Evolutionary conservation across 2,797 vertebrate species (phyloP).

Genomic region (Xiphophorus birchmanni): DNA sequence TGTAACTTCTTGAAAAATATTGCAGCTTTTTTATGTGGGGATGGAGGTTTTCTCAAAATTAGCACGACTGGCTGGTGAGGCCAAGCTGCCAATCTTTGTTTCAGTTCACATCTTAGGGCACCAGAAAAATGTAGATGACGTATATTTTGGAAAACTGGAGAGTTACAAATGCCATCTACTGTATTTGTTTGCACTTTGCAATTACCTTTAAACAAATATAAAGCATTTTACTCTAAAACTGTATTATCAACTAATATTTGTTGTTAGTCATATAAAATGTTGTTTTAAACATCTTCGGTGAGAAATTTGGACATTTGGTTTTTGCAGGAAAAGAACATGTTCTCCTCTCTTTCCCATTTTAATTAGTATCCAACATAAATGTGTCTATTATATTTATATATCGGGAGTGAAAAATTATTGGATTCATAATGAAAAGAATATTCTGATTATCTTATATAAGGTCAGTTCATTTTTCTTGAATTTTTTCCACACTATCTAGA

Average conservation of each 20-base stretch:
- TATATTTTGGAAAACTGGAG: not conserved
- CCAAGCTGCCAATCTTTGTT: not conserved
- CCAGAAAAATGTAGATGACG: not conserved
- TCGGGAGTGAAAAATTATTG: no score
- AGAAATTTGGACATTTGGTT: not conserved
- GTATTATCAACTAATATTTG: not conserved
- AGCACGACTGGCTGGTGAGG: not conserved
- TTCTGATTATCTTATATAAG: no score
- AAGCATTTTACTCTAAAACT: not conserved
- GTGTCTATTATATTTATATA: no score
- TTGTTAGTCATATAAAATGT: not conserved
- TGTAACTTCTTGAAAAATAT: not conserved
- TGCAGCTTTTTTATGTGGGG: not conserved
- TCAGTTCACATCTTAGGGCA: not conserved
- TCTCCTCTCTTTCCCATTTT: not conserved
- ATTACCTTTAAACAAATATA: not conserved
- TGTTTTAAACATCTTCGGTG: not conserved
- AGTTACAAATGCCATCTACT: not conserved
- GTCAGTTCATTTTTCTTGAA: not conserved
- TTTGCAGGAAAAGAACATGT: not conserved
- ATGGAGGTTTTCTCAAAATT: not conserved
- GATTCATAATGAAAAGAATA: no score
- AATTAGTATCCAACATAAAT: not conserved
- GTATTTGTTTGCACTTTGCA: not conserved
- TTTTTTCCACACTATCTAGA: not conserved